Evolutionary conservation across 2,888 invertebrate genomes (phyloP), one percentile per base, ranked within the genome.

Genomic region (Diarsia mendica): DNA sequence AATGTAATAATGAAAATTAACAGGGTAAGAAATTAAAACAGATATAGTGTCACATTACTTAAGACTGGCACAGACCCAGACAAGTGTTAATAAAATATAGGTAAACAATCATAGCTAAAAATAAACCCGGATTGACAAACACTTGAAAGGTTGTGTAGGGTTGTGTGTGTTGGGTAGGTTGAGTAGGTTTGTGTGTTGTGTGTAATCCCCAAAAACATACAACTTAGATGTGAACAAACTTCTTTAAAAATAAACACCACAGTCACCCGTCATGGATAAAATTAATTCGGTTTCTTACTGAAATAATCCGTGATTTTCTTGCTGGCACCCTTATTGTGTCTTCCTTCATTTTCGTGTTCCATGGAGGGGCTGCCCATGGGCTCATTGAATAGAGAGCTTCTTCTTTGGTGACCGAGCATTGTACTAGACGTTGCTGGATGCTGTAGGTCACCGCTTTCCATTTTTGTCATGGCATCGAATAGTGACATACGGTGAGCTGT

Each of bases 281-380:
- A 89, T 92, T 90, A 93, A 85, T 86, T 85, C 3, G 91, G 79
- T 83, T 93, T 95, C 86, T 93, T 95, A 79, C 90, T 89, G 79
- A 96, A 96, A 84, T 95, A 96, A 86, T 96, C 95, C 0, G 96
- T 96, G 44, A 96, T 96, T 91, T 95, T 95, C 71, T 87, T 93
- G 13, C 90, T 88, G 11, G 94, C 89, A 83, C 89, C 94, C 85
- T 92, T 95, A 83, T 95, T 95, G 0, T 90, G 81, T 53, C 94
- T 93, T 0, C 91, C 79, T 0, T 93, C 92, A 44, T 79, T 85
- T 18, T 90, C 83, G 18, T 85, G 82, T 68, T 87, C 89, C 84
- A 79, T 84, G 46, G 87, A 70, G 0, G 70, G 67, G 53, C 86
- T 88, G 11, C 49, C 72, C 72, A 28, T 28, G 28, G 28, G 28